Percentiles rank a stretch among this genome's conserved stretches.
Evolutionary conservation across 2,113 vertebrate genomes (phyloP).

Genomic region (Progne subis): DNA sequence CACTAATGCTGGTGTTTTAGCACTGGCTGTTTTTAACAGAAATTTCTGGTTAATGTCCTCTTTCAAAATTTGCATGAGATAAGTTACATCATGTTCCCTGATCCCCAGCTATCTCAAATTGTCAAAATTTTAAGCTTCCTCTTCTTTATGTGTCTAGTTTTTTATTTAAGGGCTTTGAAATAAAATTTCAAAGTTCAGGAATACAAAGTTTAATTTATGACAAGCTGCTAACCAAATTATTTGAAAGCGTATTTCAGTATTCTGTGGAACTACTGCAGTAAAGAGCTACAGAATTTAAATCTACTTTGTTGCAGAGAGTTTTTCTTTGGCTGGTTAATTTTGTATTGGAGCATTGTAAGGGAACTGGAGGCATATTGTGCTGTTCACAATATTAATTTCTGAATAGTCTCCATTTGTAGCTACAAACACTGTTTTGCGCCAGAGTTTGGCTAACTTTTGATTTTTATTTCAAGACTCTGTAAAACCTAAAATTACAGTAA

Average conservation of each 20-base stretch:
- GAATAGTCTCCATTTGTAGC: neutral
- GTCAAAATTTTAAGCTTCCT: neutral
- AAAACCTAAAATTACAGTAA: neutral
- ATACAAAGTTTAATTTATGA: neutral
- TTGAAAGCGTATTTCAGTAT: neutral
- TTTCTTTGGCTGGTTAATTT: neutral
- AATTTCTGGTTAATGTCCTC: neutral
- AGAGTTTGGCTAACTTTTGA: neutral
- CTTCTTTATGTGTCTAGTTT: neutral
- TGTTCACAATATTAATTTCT: neutral
- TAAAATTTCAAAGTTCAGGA: neutral
- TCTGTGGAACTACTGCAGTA: neutral
- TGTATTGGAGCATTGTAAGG: neutral
- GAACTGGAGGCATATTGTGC: neutral
- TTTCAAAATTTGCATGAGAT: neutral
- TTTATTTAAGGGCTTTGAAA: neutral
- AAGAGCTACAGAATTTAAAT: neutral
- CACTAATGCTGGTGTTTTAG: neutral
- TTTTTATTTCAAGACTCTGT: neutral
- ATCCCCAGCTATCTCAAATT: neutral
- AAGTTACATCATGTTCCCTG: neutral
- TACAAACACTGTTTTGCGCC: neutral
- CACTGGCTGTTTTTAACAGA: neutral
- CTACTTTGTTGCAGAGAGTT: neutral
- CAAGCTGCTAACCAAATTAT: neutral